Evolutionary conservation across 2,888 invertebrate species (phyloP), one percentile per base, ranked within the genome.

Genomic region (Pteria penguin): DNA sequence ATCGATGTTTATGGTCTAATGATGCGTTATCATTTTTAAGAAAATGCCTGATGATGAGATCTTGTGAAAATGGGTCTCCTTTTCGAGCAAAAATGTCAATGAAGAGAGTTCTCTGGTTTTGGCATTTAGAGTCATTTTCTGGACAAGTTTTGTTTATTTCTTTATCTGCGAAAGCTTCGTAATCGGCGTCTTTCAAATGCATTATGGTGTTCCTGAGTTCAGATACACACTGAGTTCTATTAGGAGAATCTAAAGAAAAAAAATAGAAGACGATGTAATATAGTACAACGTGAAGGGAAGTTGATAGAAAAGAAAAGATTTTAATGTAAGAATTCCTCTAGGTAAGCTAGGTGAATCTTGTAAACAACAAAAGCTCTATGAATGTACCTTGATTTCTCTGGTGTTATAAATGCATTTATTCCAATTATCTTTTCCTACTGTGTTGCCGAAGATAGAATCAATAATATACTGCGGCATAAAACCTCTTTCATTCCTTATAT

Each of bases 211-310:
- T 45, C 5, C 83, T 72, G 3, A 86, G 71, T 2, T 78, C 55
- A 29, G 81, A 79, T 3, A 85, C 81, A 67, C 86, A 86, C 4
- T 81, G 75, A 4, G 84, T 82, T 24, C 84, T 74, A 33, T 83
- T 84, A 2, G 77, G 70, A 36, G 80, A 82, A 66, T 78, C 86
- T 85, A 29, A n/a, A n/a, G n/a, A n/a, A n/a, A n/a, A n/a, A n/a
- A n/a, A n/a, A n/a, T n/a, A n/a, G n/a, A n/a, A n/a, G n/a, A n/a
- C n/a, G n/a, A n/a, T n/a, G n/a, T n/a, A n/a, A n/a, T n/a, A n/a
- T n/a, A n/a, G n/a, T n/a, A n/a, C n/a, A n/a, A n/a, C n/a, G n/a
- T n/a, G n/a, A n/a, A n/a, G n/a, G n/a, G n/a, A n/a, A n/a, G n/a
- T n/a, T n/a, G n/a, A n/a, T n/a, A n/a, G n/a, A n/a, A n/a, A n/a